These are phyloP conservation scores for Myioborus miniatus DNA, from an alignment of 2,797 vertebrate genomes.

Conservation along the genomic window DNA sequence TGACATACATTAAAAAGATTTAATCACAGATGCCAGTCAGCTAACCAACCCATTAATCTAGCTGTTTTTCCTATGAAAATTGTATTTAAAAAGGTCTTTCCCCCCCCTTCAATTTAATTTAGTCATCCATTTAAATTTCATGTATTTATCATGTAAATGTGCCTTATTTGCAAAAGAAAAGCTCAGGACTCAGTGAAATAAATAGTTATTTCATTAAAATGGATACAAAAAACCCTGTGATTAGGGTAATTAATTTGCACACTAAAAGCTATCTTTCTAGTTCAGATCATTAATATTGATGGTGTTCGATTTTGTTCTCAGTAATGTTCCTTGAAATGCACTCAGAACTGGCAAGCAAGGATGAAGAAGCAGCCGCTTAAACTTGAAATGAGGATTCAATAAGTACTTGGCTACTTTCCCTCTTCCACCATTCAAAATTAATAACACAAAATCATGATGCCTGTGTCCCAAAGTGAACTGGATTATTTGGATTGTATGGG, in stretches of 20 bases:
- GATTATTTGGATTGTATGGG: not conserved
- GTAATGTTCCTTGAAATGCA: slow-evolving; percentile 79
- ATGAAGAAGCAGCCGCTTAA: slow-evolving; percentile 51
- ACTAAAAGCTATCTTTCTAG: slow-evolving; percentile 81
- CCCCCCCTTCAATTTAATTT: slow-evolving; percentile 75
- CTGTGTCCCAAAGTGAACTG: slow-evolving; percentile 51
- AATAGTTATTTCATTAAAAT: slow-evolving; percentile 85
- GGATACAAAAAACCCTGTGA: slow-evolving; percentile 82
- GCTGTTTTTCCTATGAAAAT: slow-evolving; percentile 81
- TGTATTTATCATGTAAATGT: slow-evolving; percentile 84
- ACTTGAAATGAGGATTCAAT: slow-evolving; percentile 39
- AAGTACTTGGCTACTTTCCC: slow-evolving; percentile 34
- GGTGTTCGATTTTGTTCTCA: slow-evolving; percentile 79
- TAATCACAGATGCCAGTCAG: slow-evolving; percentile 82
- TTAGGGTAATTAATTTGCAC: slow-evolving; percentile 85
- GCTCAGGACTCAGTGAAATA: slow-evolving; percentile 80
- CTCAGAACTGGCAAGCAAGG: slow-evolving; percentile 65
- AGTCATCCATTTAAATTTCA: slow-evolving; percentile 82
- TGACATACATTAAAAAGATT: slow-evolving; percentile 81
- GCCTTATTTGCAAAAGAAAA: slow-evolving; percentile 84
- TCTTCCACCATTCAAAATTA: slow-evolving; percentile 40
- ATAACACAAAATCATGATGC: not conserved
- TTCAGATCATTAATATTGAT: slow-evolving; percentile 86
- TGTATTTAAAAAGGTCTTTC: slow-evolving; percentile 77
- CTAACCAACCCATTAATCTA: slow-evolving; percentile 82